Evolutionary conservation across 1,140 invertebrate genomes (phyloP), one percentile per base, ranked within the genome.

Genomic region (Aphidius ervi): DNA sequence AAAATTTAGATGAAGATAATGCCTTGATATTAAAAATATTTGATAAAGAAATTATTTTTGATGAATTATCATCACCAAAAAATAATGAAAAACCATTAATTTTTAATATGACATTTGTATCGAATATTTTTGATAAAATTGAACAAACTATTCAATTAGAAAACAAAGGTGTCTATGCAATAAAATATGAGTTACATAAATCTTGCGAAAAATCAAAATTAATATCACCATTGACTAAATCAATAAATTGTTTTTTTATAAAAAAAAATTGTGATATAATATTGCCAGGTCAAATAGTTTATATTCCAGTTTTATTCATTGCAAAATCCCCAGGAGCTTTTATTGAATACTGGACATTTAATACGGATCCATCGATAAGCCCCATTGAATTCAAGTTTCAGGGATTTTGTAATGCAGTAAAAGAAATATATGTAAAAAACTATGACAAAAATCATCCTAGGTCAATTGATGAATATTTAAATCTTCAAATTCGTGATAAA

Each of bases 401-500:
- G 20, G 42, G 43, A 6, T 20, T 9, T 5, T 42, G 10, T 39
- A 4, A 40, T 6, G n/a, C 16, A 39, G 9, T 46, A 6, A 46
- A 9, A 2, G 3, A 8, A 9, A 6, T 41, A 42, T 9, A 40
- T 42, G 0, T 6, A 43, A 43, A 41, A 31, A 40, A 20, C 9
- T 31, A 59, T 59, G 16, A 47, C 40, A 23, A 37, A 2, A 9
- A 37, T n/a, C n/a, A 60, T 10, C 9, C 16, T 4, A 4, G 50
- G 31, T 4, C 49, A 8, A 62, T 74, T 3, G 70, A 67, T 0
- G 6, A 46, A 2, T 59, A 69, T 6, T 43, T 74, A 5, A 50
- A 63, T 23, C 43, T 10, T 6, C 45, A 65, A 0, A 48, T 71
- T 6, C 59, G 67, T 0, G 40, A 68, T 4, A 40, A 40, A 0